phyloP scores from a whole-genome alignment of 2,888 invertebrate species.

The Lypha dubia region DNA sequence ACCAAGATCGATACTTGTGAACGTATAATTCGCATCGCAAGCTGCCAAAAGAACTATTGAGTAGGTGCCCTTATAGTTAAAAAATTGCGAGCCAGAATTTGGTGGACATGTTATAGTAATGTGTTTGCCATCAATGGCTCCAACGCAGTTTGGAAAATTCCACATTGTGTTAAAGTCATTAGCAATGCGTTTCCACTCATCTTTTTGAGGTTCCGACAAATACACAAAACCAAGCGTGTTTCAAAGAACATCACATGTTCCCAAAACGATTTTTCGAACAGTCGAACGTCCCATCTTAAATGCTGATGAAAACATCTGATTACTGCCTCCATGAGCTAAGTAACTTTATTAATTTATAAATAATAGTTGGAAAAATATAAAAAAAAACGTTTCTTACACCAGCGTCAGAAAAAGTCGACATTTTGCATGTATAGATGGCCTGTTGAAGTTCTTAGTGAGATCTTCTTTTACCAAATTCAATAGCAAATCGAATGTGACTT shows the following conservation, averaged over 20 bases:
- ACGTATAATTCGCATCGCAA: conserved; percentile 2
- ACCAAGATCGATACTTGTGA: background rate
- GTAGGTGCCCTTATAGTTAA: no score
- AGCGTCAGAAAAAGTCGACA: no score
- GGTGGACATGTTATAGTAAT: no score
- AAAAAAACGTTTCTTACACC: no score
- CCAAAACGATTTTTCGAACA: background rate
- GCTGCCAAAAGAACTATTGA: conserved; percentile 6
- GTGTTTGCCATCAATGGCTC: conserved; percentile 11
- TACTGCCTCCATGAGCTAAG: background rate
- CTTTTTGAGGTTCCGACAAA: background rate
- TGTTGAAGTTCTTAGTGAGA: no score
- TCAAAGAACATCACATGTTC: conserved; percentile 1
- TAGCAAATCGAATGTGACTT: background rate
- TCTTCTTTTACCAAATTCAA: no score
- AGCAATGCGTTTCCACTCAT: background rate
- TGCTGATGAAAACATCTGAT: background rate
- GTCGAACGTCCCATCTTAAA: background rate
- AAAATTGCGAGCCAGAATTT: no score
- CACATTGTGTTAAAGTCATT: conserved; percentile 1
- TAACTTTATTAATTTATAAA: background rate
- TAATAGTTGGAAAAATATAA: background rate
- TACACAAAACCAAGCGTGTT: no score
- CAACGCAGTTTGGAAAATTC: conserved; percentile 10
- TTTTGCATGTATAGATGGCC: no score